Percentiles rank a stretch among this genome's conserved stretches.
Evolutionary conservation across 2,888 invertebrate species (phyloP).

Genomic region (Amorpha juglandis): DNA sequence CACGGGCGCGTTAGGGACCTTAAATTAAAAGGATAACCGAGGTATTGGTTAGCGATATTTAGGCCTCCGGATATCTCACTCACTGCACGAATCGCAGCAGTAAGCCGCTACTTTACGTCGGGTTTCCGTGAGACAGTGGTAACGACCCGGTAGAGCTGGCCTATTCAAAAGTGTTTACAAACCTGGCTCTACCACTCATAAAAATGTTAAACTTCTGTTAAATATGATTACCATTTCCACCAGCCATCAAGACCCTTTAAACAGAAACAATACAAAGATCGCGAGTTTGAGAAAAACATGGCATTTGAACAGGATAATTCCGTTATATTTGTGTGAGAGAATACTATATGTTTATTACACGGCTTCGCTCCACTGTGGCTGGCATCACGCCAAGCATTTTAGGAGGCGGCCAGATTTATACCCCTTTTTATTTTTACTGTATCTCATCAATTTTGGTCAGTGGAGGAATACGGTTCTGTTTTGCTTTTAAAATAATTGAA

Average conservation of each 20-base stretch:
- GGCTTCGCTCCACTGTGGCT: slow-evolving; percentile 12
- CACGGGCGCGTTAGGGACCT: no score
- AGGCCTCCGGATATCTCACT: no score
- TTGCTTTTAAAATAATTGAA: slow-evolving; percentile 24
- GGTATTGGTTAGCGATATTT: no score
- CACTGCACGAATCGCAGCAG: no score
- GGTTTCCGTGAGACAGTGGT: no score
- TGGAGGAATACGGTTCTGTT: slow-evolving; percentile 18
- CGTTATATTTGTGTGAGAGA: slow-evolving; percentile 3
- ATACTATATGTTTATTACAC: slow-evolving; percentile 19
- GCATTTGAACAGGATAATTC: slow-evolving; percentile 20
- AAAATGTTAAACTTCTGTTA: no score
- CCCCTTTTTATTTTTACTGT: slow-evolving; percentile 31
- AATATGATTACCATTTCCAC: no score
- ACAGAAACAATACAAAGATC: slow-evolving; percentile 19
- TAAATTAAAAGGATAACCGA: no score
- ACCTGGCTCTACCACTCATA: no score
- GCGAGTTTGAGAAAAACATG: slow-evolving; percentile 1
- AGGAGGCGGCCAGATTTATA: slow-evolving; percentile 27
- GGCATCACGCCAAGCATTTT: slow-evolving; percentile 32
- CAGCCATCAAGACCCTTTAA: background rate
- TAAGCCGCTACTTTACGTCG: no score
- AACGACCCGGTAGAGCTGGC: no score
- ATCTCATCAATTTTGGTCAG: slow-evolving; percentile 36
- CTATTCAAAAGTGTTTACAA: no score